Conservation (phyloP, 1,140 invertebrate genomes). For the Globodera rostochiensis region DNA sequence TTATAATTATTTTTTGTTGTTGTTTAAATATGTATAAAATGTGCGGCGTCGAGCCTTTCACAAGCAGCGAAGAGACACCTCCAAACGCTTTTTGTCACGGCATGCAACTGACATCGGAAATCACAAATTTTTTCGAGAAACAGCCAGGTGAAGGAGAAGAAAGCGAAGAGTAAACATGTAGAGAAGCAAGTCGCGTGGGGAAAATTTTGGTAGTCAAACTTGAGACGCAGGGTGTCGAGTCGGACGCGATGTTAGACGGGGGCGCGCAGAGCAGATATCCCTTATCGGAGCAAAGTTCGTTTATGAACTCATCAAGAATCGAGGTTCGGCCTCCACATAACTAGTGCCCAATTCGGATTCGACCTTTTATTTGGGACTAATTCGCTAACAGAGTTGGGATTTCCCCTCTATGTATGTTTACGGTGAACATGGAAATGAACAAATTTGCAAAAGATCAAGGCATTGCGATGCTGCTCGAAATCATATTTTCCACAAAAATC, state of each 20-base stretch:
- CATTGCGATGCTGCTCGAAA: not conserved
- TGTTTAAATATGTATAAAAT: too few relatives aligned
- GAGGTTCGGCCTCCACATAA: slow-evolving; percentile 2
- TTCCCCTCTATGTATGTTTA: not conserved
- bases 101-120: too few relatives aligned
- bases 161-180: too few relatives aligned
- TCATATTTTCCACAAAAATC: not conserved
- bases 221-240: not conserved
- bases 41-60: too few relatives aligned
- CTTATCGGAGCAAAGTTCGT: not conserved
- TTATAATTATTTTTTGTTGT: too few relatives aligned
- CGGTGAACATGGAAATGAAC: not conserved
- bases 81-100: too few relatives aligned
- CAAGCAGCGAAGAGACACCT: too few relatives aligned
- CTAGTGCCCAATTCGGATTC: not conserved
- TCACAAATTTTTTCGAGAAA: too few relatives aligned
- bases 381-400: not conserved
- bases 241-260: not conserved
- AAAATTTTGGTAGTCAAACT: slow-evolving; percentile 5
- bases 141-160: too few relatives aligned
- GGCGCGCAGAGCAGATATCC: slow-evolving; percentile 1
- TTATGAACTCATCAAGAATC: not conserved
- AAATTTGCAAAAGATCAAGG: not conserved
- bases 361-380: not conserved
- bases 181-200: not conserved